These are phyloP conservation scores for Caenorhabditis briggsae DNA, from an alignment of 1,140 invertebrate species.

Conservation along the genomic window DNA sequence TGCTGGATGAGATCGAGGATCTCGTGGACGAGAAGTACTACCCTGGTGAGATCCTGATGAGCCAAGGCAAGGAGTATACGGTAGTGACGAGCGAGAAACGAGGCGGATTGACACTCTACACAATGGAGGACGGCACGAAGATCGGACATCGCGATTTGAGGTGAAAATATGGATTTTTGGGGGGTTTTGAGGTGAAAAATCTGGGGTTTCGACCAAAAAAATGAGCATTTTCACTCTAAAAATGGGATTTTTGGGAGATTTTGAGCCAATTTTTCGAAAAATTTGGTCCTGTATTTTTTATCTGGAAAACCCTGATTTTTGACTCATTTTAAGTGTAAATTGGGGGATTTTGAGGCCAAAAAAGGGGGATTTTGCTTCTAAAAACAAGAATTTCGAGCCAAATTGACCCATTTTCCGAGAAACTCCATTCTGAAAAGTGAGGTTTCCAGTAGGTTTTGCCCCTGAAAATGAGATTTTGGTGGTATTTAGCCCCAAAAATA, in stretches of 20 bases:
- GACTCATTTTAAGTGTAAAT: not conserved
- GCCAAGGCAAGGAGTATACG: not conserved
- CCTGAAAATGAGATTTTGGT: too few relatives aligned
- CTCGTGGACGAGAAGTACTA: constrained; percentile 20
- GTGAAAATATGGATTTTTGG: too few relatives aligned
- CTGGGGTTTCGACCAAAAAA: not conserved
- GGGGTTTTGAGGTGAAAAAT: not conserved
- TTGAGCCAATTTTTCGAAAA: not conserved
- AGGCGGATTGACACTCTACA: not conserved
- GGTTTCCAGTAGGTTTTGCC: too few relatives aligned
- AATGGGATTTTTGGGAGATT: not conserved
- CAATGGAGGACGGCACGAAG: constrained; percentile 32
- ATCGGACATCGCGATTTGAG: not conserved
- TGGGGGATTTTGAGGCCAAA: too few relatives aligned
- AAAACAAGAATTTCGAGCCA: too few relatives aligned
- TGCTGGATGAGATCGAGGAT: constrained; percentile 32
- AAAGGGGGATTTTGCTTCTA: too few relatives aligned
- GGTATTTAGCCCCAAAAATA: too few relatives aligned
- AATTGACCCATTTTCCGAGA: too few relatives aligned
- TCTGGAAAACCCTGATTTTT: not conserved
- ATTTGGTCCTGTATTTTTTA: not conserved
- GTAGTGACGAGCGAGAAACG: not conserved
- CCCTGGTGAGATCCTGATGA: not conserved
- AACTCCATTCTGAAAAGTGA: too few relatives aligned
- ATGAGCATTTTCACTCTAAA: not conserved